phyloP scores from a whole-genome alignment of 2,888 invertebrate species.

The Idaea straminata region DNA sequence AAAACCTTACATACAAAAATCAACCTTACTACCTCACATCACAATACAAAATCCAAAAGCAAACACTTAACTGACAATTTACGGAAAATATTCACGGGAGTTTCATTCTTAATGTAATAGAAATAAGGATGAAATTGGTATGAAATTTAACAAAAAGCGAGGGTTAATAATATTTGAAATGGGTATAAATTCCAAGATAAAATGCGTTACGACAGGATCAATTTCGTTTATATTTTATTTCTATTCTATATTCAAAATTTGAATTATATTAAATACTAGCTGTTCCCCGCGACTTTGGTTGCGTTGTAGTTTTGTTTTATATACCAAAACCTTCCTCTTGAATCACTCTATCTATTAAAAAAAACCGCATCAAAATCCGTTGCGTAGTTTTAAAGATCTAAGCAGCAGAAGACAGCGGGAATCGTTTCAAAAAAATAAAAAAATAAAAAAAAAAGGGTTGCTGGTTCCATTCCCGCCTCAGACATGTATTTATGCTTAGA shows the following conservation, averaged over 20 bases:
- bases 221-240: neutral
- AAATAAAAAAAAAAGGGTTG: too few relatives aligned
- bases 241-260: conserved; percentile 16
- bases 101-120: neutral
- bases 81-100: neutral
- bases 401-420: too few relatives aligned
- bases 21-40: neutral
- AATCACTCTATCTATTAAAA: too few relatives aligned
- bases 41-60: neutral
- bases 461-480: too few relatives aligned
- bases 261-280: too few relatives aligned
- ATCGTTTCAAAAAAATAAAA: too few relatives aligned
- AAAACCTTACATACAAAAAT: neutral
- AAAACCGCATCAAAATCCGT: too few relatives aligned
- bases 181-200: conserved; percentile 13
- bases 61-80: neutral
- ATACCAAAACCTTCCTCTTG: too few relatives aligned
- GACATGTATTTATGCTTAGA: too few relatives aligned
- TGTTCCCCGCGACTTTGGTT: too few relatives aligned
- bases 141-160: neutral
- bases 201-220: conserved; percentile 8
- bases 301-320: too few relatives aligned
- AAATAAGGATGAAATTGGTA: neutral
- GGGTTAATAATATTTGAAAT: conserved; percentile 2
- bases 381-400: too few relatives aligned